Evolutionary conservation across 2,888 invertebrate genomes (phyloP), one percentile per base, ranked within the genome.

Genomic region (Entomobrya multifasciata): DNA sequence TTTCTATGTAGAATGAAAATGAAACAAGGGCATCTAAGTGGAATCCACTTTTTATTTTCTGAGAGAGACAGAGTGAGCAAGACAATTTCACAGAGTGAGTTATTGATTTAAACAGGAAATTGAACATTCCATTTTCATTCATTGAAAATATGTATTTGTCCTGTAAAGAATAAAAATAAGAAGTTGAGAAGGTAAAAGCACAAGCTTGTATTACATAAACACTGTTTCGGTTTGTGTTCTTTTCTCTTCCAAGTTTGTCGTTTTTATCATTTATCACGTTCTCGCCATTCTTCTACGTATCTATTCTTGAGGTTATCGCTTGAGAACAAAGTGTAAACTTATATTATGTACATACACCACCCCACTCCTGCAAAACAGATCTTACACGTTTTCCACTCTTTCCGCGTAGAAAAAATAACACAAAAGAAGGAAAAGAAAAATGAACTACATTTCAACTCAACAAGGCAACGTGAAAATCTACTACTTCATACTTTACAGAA

Each of bases 71-170:
- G 36, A 36, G 36, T 6, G 36, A 36, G 36, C 4, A 8, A 36
- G 36, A 36, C 5, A 36, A 36, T 20, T 67, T 67, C 67, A 67
- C 44, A 41, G 44, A 67, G 22, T 47, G 60, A 57, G 81, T 60
- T 82, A 82, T 82, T 82, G 72, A 82, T 82, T 82, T 60, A 72
- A 17, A 67, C 60, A 82, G 52, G 44, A 82, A 70, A 70, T 81
- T 81, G 55, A 57, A 20, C 72, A 72, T 72, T 82, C 49, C 72
- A 67, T 49, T 65, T 62, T 67, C 30, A 62, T 15, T 30, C n/a
- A 62, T 36, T 36, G 36, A 27, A n/a, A n/a, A n/a, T n/a, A n/a
- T 36, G 36, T 60, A 60, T 78, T 49, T 17, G 57, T 25, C 11
- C 1, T 36, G 57, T 0, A 44, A 67, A 67, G 41, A 36, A 36